Evolutionary conservation across 2,113 vertebrate genomes (phyloP).

Genomic region (Meles meles): DNA sequence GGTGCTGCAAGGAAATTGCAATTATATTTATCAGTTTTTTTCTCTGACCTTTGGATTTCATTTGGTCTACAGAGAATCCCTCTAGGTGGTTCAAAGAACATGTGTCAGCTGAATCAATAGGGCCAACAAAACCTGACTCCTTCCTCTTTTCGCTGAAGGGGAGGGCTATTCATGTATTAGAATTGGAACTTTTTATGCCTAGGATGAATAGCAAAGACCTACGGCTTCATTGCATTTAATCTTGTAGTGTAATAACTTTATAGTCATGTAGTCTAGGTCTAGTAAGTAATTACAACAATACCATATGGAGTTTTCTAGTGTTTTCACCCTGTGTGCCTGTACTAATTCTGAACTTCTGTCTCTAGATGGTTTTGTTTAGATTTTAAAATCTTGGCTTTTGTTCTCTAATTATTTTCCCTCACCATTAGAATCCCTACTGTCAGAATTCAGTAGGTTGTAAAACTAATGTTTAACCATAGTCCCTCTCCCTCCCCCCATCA

Average conservation of each 20-base stretch:
- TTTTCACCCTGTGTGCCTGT: neutral
- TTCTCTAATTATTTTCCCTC: constrained; percentile 2
- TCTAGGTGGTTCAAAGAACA: constrained; percentile 31
- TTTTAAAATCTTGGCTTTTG: constrained; percentile 20
- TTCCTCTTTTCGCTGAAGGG: neutral
- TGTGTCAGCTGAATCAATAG: constrained; percentile 46
- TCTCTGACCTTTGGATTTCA: constrained; percentile 63
- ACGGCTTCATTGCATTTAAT: neutral
- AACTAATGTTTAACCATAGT: neutral
- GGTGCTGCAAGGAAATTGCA: constrained; percentile 58
- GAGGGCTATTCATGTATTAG: neutral
- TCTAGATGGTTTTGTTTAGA: neutral
- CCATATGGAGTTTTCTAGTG: neutral
- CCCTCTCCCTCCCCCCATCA: neutral
- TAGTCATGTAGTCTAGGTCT: neutral
- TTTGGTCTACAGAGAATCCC: constrained; percentile 28
- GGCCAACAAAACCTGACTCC: neutral
- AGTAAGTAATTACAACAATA: neutral
- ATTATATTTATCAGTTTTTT: constrained; percentile 60
- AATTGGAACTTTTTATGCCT: neutral
- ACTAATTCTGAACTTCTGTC: neutral
- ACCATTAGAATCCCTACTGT: neutral
- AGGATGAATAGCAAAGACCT: neutral
- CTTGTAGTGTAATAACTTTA: neutral
- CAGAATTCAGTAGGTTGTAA: neutral